Conservation (phyloP, 2,113 vertebrate genomes). For the Trinectes maculatus region DNA sequence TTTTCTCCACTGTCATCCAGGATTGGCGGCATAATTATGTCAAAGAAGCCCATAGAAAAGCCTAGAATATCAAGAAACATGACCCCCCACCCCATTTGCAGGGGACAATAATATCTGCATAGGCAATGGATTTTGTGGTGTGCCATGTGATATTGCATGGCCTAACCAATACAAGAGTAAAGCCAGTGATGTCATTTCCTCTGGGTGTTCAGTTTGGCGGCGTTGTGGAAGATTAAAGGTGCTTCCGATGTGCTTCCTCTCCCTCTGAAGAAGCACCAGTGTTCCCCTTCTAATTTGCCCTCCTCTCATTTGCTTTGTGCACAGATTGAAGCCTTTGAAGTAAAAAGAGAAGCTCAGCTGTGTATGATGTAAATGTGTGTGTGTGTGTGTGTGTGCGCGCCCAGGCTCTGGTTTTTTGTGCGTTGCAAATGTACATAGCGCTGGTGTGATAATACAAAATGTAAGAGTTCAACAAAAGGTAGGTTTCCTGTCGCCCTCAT, state of each 20-base stretch:
- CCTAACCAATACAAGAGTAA: background rate
- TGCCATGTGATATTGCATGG: slow-evolving; percentile 5
- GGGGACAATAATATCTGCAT: slow-evolving; percentile 33
- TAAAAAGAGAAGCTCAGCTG: slow-evolving; percentile 27
- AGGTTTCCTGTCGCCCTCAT: slow-evolving; percentile 79
- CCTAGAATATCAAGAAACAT: slow-evolving; percentile 31
- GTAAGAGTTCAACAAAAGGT: slow-evolving; percentile 70
- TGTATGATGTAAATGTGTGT: slow-evolving; percentile 30
- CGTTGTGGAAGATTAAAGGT: slow-evolving; percentile 68
- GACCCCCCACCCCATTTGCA: slow-evolving; percentile 8
- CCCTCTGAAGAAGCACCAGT: slow-evolving; percentile 54
- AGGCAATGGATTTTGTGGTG: slow-evolving; percentile 20
- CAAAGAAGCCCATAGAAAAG: slow-evolving; percentile 4
- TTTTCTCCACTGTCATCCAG: slow-evolving; percentile 24
- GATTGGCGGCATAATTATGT: slow-evolving; percentile 38
- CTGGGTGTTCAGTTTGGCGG: slow-evolving; percentile 41
- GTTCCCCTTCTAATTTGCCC: slow-evolving; percentile 70
- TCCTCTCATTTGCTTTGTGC: slow-evolving; percentile 65
- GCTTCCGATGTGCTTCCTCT: slow-evolving; percentile 66
- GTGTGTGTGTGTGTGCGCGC: slow-evolving; percentile 12
- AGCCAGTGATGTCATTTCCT: slow-evolving; percentile 58
- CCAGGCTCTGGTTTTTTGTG: slow-evolving; percentile 20
- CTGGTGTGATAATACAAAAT: slow-evolving; percentile 64
- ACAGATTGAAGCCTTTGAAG: slow-evolving; percentile 64
- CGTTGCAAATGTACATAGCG: slow-evolving; percentile 9